Conservation (phyloP, 1,140 invertebrate species). For the Chrysopa pallens region DNA sequence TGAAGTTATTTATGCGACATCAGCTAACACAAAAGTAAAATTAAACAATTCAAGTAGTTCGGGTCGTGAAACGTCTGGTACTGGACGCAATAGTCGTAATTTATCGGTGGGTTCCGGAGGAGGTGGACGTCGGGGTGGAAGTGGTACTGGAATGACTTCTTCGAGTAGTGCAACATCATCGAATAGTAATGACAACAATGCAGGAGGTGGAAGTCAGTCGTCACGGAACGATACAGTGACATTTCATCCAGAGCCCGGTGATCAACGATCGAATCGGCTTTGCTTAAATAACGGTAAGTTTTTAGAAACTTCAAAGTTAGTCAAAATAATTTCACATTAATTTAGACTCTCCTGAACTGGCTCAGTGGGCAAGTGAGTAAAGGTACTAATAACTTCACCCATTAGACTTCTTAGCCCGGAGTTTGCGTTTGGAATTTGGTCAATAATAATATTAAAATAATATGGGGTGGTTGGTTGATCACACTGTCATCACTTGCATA, state of each 20-base stretch:
- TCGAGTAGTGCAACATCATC: conserved; percentile 30
- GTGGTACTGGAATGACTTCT: conserved; percentile 25
- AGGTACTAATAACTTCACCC: too few relatives aligned
- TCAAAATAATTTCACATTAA: too few relatives aligned
- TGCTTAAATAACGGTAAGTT: conserved; percentile 18
- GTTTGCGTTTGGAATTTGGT: too few relatives aligned
- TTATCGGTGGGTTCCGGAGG: not conserved
- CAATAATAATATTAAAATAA: too few relatives aligned
- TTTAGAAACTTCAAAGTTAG: not conserved
- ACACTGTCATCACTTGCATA: too few relatives aligned
- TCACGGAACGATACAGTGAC: conserved; percentile 10
- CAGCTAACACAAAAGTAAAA: not conserved
- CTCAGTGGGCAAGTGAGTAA: too few relatives aligned
- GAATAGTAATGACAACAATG: conserved; percentile 18
- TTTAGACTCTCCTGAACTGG: too few relatives aligned
- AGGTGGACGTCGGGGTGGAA: conserved; percentile 11
- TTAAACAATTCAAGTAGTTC: not conserved
- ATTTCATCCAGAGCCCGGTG: conserved; percentile 14
- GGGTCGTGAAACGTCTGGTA: conserved; percentile 1
- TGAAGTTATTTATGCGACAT: conserved; percentile 1
- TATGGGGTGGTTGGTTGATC: too few relatives aligned
- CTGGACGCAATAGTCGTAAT: conserved; percentile 6
- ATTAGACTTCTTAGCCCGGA: too few relatives aligned
- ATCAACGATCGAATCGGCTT: conserved; percentile 15
- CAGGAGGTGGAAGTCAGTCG: conserved; percentile 5